Evolutionary conservation across 1,140 invertebrate species (phyloP).

Genomic region (Drosophila kohkoa): DNA sequence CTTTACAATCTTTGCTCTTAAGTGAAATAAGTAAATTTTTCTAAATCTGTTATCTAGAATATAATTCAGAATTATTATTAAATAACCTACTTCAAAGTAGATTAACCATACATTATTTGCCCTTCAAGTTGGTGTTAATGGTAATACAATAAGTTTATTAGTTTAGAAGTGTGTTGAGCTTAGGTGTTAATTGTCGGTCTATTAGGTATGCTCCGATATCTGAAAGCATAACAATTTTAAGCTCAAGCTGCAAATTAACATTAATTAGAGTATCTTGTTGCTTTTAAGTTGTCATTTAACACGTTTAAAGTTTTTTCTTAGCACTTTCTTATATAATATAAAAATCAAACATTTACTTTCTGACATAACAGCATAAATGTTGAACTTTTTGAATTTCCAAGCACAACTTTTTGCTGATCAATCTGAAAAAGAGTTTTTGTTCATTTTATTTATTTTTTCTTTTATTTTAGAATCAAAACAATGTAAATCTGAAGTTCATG

Average conservation of each 20-base stretch:
- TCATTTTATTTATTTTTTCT: too few species aligned
- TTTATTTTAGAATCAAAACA: background rate
- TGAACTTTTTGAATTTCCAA: background rate
- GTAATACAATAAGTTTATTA: background rate
- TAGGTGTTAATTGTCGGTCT: background rate
- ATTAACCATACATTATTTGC: too few species aligned
- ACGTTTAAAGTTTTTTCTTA: background rate
- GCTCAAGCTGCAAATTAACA: conserved; percentile 1
- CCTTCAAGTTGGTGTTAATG: too few species aligned
- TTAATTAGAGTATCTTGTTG: conserved; percentile 10
- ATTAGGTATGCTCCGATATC: background rate
- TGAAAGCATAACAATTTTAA: background rate
- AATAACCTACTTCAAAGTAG: too few species aligned
- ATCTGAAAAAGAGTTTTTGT: background rate
- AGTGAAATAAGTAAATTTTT: too few species aligned
- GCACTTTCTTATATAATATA: background rate
- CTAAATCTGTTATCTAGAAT: too few species aligned
- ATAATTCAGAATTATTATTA: too few species aligned
- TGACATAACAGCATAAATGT: background rate
- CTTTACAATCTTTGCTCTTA: too few species aligned
- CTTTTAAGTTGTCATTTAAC: conserved; percentile 3
- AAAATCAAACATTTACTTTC: background rate
- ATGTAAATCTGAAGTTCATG: background rate
- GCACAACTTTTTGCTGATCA: background rate
- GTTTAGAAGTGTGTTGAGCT: background rate